These are phyloP conservation scores for Leptatherina wallacei DNA, from an alignment of 2,797 vertebrate species.

Conservation along the genomic window DNA sequence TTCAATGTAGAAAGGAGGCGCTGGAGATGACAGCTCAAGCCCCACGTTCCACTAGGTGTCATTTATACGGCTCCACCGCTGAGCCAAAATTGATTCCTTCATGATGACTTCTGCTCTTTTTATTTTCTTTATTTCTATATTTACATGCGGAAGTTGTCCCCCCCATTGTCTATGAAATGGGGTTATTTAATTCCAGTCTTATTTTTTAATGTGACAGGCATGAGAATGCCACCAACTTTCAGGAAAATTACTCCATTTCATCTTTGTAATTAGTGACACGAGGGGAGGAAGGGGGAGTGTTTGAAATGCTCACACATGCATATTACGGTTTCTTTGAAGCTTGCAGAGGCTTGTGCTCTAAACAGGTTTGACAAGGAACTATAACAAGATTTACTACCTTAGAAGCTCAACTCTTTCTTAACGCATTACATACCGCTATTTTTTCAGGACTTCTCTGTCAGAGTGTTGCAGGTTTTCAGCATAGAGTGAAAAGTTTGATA, in stretches of 20 bases:
- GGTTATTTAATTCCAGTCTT: slow-evolving; percentile 60
- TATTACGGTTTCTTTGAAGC: slow-evolving; percentile 62
- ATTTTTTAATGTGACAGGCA: slow-evolving; percentile 58
- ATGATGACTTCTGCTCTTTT: slow-evolving; percentile 53
- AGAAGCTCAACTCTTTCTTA: background rate
- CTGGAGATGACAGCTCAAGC: slow-evolving; percentile 68
- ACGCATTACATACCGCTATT: background rate
- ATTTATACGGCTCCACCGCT: slow-evolving; percentile 57
- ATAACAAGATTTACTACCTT: slow-evolving; percentile 50
- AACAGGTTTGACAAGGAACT: slow-evolving; percentile 60
- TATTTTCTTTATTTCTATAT: slow-evolving; percentile 60
- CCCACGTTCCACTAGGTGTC: slow-evolving; percentile 74
- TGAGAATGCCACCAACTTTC: slow-evolving; percentile 61
- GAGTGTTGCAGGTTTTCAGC: background rate
- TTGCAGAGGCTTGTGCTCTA: slow-evolving; percentile 52
- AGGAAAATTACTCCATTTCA: slow-evolving; percentile 68
- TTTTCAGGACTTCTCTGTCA: background rate
- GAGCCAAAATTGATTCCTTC: slow-evolving; percentile 69
- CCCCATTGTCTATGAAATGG: slow-evolving; percentile 41
- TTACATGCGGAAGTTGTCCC: slow-evolving; percentile 33
- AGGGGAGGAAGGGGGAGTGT: slow-evolving; percentile 48
- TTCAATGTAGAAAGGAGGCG: slow-evolving; percentile 62
- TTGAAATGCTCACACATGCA: slow-evolving; percentile 46
- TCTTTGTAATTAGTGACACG: slow-evolving; percentile 72
- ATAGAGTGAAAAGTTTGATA: too few species aligned